phyloP scores from a whole-genome alignment of 2,113 vertebrate species.

The Merops nubicus region DNA sequence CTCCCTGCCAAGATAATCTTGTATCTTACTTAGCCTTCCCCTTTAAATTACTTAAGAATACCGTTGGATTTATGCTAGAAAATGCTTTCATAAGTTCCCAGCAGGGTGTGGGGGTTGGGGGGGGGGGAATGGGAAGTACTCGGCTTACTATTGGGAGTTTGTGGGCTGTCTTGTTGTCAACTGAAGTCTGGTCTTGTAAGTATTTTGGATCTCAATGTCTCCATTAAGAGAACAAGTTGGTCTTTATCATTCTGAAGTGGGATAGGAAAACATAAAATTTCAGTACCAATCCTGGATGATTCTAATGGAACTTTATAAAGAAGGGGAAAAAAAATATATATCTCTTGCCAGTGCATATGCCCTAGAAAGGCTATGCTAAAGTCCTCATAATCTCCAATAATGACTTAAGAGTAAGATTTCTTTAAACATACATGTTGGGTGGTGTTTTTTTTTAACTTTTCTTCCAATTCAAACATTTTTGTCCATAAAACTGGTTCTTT shows the following conservation, averaged over 20 bases:
- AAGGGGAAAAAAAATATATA: neutral
- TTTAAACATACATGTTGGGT: neutral
- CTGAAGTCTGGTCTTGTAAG: neutral
- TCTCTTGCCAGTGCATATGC: neutral
- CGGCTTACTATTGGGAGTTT: neutral
- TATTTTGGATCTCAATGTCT: neutral
- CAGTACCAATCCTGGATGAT: neutral
- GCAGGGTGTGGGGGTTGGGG: too few species aligned
- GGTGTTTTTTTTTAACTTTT: neutral
- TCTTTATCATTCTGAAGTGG: neutral
- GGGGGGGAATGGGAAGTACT: too few species aligned
- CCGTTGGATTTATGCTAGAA: conserved; percentile 8
- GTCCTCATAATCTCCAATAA: neutral
- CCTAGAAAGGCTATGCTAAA: neutral
- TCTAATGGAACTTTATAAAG: neutral
- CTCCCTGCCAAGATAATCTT: conserved; percentile 10
- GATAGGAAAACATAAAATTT: neutral
- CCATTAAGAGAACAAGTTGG: neutral
- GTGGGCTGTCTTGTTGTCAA: neutral
- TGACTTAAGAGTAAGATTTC: neutral
- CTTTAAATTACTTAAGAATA: conserved; percentile 8
- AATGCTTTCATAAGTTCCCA: neutral
- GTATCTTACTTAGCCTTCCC: neutral
- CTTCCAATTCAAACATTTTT: neutral
- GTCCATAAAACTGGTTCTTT: neutral